These are phyloP conservation scores for Morone saxatilis DNA, from an alignment of 2,113 vertebrate species.

Conservation along the genomic window DNA sequence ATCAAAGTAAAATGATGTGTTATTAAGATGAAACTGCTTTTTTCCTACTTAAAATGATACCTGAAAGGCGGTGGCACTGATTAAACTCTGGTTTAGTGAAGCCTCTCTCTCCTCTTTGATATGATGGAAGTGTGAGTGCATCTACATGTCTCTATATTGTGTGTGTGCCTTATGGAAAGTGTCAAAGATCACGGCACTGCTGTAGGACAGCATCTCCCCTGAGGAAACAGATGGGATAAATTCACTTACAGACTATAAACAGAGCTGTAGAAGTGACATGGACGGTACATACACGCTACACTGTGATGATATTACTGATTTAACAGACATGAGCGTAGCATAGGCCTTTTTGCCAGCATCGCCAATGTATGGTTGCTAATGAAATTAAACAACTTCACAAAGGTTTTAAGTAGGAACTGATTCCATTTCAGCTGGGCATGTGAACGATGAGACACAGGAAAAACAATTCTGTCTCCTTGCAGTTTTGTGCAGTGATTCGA, in stretches of 20 bases:
- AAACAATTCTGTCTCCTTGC: conserved; percentile 28
- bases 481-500: conserved; percentile 67
- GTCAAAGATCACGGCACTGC: conserved; percentile 72
- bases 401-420: conserved; percentile 6
- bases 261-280: conserved; percentile 59
- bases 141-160: conserved; percentile 56
- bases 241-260: conserved; percentile 71
- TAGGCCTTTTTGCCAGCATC: conserved; percentile 2
- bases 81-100: conserved; percentile 40
- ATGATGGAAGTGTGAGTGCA: conserved; percentile 37
- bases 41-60: conserved; percentile 23
- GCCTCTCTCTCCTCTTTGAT: conserved; percentile 31
- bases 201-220: conserved; percentile 73
- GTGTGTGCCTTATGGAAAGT: conserved; percentile 64
- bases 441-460: conserved; percentile 4
- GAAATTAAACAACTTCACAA: conserved; percentile 21
- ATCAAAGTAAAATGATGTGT: conserved; percentile 14
- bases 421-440: neutral
- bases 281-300: conserved; percentile 35
- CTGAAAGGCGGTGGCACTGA: conserved; percentile 42
- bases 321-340: conserved; percentile 23
- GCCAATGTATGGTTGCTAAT: conserved; percentile 1
- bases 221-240: conserved; percentile 77
- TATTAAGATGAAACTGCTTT: conserved; percentile 24
- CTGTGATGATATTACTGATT: conserved; percentile 38